These are phyloP conservation scores for Campoplex capitator DNA, from an alignment of 2,888 invertebrate genomes.

Conservation along the genomic window DNA sequence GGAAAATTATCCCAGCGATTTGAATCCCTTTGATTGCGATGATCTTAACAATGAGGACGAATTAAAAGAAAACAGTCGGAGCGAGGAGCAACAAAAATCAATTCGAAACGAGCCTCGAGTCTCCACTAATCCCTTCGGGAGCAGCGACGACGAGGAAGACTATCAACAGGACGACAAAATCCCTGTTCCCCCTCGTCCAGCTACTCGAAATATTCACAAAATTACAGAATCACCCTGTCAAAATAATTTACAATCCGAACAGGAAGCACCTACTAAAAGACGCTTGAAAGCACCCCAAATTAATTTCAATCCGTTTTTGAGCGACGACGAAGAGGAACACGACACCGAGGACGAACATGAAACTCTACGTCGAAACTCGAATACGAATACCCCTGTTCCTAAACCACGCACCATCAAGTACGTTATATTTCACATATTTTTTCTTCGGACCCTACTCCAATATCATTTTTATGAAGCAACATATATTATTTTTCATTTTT, in stretches of 20 bases:
- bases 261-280: constrained; percentile 73
- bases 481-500: not conserved
- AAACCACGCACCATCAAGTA: constrained; percentile 85
- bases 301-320: constrained; percentile 90
- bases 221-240: constrained; percentile 66
- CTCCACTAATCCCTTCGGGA: constrained; percentile 89
- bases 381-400: constrained; percentile 83
- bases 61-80: not conserved
- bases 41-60: constrained; percentile 88
- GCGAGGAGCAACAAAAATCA: constrained; percentile 42
- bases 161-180: constrained; percentile 21
- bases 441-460: not conserved
- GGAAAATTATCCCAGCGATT: constrained; percentile 89
- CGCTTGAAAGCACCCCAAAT: constrained; percentile 86
- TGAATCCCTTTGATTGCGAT: constrained; percentile 94
- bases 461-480: not conserved
- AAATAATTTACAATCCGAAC: constrained; percentile 61
- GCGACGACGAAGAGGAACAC: constrained; percentile 88
- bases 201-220: constrained; percentile 73
- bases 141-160: constrained; percentile 81
- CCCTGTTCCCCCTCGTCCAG: constrained; percentile 83
- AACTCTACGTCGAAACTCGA: constrained; percentile 34
- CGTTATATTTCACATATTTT: constrained; percentile 53
- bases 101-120: constrained; percentile 48
- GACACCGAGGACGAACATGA: constrained; percentile 68